Evolutionary conservation across 2,888 invertebrate species (phyloP).

Genomic region (Nineta flava): DNA sequence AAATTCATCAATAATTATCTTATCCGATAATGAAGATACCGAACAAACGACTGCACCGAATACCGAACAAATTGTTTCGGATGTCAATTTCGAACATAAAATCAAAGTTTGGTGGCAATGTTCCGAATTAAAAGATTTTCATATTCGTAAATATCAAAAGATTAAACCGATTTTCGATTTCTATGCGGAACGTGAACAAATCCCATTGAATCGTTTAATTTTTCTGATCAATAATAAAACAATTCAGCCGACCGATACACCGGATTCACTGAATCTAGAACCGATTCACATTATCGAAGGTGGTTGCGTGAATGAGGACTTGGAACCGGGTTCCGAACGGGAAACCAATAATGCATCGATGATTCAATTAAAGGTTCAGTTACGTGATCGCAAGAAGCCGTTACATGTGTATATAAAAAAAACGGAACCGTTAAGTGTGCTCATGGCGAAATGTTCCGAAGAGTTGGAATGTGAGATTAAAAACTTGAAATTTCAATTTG

Average conservation of each 20-base stretch:
- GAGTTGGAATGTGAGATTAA: constrained; percentile 26
- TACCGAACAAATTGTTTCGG: neutral
- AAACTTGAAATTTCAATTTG: constrained; percentile 33
- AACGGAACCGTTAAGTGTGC: constrained; percentile 23
- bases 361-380: constrained; percentile 28
- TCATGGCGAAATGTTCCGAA: constrained; percentile 33
- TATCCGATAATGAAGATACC: neutral
- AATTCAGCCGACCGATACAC: constrained; percentile 28
- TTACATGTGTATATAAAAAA: constrained; percentile 21
- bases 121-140: constrained; percentile 27
- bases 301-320: neutral
- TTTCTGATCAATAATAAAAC: constrained; percentile 29
- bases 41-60: neutral
- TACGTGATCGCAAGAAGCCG: constrained; percentile 28
- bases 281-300: constrained; percentile 28
- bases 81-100: constrained; percentile 20
- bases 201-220: constrained; percentile 24
- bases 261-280: constrained; percentile 28
- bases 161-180: constrained; percentile 27
- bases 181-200: constrained; percentile 25
- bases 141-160: constrained; percentile 28
- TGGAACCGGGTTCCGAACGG: too few species aligned
- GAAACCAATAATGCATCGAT: neutral
- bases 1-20: neutral
- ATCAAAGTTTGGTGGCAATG: constrained; percentile 33